These are phyloP conservation scores for Chrysochloris asiatica DNA, from an alignment of 2,113 vertebrate genomes.

Conservation along the genomic window DNA sequence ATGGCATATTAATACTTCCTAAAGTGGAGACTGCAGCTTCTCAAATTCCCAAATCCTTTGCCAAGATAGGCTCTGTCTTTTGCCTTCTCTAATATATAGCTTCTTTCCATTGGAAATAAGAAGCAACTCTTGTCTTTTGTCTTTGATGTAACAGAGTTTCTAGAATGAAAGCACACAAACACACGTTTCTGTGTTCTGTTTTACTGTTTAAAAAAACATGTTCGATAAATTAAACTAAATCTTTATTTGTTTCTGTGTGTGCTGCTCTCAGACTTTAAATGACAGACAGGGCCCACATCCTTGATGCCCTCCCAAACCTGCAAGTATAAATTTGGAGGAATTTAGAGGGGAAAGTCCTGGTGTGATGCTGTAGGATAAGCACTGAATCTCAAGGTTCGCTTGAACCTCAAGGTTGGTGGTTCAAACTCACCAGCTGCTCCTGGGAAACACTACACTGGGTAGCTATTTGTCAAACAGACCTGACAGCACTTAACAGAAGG, in stretches of 20 bases:
- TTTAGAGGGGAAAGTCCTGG: not conserved
- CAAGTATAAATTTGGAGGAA: not conserved
- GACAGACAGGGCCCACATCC: too few species aligned
- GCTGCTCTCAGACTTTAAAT: not conserved
- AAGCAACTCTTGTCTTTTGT: not conserved
- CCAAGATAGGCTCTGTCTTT: not conserved
- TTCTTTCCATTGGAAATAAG: not conserved
- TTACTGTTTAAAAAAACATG: not conserved
- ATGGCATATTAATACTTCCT: rapidly evolving
- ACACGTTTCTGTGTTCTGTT: not conserved
- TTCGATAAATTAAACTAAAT: not conserved
- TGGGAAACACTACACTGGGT: too few species aligned
- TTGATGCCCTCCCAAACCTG: rapidly evolving
- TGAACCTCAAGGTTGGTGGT: too few species aligned
- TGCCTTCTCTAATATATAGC: rapidly evolving
- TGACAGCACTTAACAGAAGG: too few species aligned
- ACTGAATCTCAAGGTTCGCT: too few species aligned
- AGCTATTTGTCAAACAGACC: too few species aligned
- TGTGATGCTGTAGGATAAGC: too few species aligned
- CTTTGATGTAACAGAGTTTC: not conserved
- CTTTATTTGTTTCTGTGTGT: not conserved
- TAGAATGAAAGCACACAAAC: not conserved
- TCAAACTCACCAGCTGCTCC: too few species aligned
- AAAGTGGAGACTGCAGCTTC: not conserved
- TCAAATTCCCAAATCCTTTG: not conserved